Conservation (phyloP, 2,888 invertebrate species). For the Cantharis flavilabris region DNA sequence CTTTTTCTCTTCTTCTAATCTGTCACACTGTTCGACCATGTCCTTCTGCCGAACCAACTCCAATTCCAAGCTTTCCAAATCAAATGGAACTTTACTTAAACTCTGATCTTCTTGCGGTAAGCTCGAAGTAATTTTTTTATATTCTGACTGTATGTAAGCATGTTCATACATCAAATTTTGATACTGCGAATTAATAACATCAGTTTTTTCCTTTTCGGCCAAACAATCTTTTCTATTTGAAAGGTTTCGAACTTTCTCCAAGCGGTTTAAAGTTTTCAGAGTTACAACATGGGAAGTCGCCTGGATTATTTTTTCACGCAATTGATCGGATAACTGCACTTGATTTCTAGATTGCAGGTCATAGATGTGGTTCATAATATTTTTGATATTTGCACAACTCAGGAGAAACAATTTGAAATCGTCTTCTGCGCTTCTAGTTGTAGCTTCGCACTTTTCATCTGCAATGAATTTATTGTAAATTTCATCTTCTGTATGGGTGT, state of each 20-base stretch:
- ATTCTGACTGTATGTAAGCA: neutral
- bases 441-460: neutral
- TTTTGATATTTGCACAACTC: neutral
- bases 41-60: neutral
- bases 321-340: neutral
- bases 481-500: neutral
- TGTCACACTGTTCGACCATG: neutral
- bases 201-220: neutral
- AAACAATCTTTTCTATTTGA: neutral
- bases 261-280: neutral
- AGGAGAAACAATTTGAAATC: neutral
- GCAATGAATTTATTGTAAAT: neutral
- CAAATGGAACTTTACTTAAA: neutral
- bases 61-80: neutral
- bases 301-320: neutral
- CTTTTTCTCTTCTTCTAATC: neutral
- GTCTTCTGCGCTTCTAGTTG: neutral
- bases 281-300: neutral
- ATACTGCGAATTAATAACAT: neutral
- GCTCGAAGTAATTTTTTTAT: neutral
- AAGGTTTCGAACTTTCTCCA: neutral
- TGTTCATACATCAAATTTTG: neutral
- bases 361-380: neutral
- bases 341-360: neutral
- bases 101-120: neutral